Conservation (phyloP, 2,113 vertebrate genomes). For the Cariama cristata region DNA sequence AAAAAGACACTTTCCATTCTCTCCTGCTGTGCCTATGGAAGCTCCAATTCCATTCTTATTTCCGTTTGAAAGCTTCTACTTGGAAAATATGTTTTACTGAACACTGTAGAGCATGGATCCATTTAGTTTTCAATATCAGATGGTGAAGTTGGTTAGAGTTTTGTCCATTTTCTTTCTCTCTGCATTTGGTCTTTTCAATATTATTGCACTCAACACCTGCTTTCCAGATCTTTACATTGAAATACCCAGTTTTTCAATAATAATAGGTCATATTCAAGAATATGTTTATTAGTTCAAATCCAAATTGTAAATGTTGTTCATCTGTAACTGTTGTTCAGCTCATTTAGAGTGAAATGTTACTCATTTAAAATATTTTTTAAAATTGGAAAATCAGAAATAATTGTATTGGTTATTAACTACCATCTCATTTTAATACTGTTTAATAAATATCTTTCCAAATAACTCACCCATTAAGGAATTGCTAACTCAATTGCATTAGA, state of each 20-base stretch:
- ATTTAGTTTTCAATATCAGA: background rate
- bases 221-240: background rate
- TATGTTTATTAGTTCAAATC: background rate
- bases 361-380: background rate
- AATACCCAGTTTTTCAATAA: background rate
- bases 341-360: background rate
- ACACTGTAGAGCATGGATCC: background rate
- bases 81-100: background rate
- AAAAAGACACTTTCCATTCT: background rate
- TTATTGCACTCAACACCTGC: background rate
- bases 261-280: background rate
- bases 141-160: background rate
- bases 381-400: background rate
- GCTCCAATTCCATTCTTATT: background rate
- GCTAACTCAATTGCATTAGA: background rate
- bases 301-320: background rate
- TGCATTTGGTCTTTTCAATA: background rate
- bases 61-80: background rate
- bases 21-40: background rate
- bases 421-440: background rate
- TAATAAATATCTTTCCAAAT: background rate
- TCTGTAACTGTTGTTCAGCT: background rate
- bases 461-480: background rate
- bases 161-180: background rate
- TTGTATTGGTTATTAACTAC: background rate